A percentile compares a stretch with the other conserved stretches of the same genome.
These are phyloP conservation scores for Nemurella pictetii DNA, from an alignment of 2,888 invertebrate species.

Conservation along the genomic window DNA sequence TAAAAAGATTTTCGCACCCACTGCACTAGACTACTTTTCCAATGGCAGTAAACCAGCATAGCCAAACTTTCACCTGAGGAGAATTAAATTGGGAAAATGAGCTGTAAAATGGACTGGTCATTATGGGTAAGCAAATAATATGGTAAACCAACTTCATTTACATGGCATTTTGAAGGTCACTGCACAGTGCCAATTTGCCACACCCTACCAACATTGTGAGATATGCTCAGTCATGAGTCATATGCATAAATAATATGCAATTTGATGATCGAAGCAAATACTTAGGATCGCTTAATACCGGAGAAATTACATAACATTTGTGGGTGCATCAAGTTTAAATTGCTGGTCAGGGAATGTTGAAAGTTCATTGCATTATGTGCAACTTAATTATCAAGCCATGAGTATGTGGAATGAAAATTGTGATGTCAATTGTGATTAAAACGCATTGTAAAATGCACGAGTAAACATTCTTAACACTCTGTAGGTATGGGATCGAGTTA, in stretches of 20 bases:
- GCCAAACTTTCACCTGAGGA: neutral
- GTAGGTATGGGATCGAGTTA: neutral
- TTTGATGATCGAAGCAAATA: neutral
- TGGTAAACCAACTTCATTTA: neutral
- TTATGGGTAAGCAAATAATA: neutral
- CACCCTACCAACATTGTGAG: neutral
- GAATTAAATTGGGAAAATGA: neutral
- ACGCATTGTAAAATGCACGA: neutral
- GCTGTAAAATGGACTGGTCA: too few relatives aligned
- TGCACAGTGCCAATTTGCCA: neutral
- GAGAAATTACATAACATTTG: too few relatives aligned
- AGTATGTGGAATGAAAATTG: neutral
- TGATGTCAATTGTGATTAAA: neutral
- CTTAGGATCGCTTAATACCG: too few relatives aligned
- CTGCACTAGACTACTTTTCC: neutral
- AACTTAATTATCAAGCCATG: neutral
- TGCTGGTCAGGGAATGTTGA: neutral
- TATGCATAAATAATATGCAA: neutral
- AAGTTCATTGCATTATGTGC: neutral
- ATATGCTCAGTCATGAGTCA: too few relatives aligned
- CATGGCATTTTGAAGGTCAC: neutral
- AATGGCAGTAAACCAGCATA: slow-evolving; percentile 15
- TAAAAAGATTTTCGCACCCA: slow-evolving; percentile 12
- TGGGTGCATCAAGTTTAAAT: neutral
- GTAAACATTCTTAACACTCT: neutral